Percentiles rank a stretch among this genome's conserved stretches.
Evolutionary conservation across 2,888 invertebrate species (phyloP).

Genomic region (Andricus curvator): DNA sequence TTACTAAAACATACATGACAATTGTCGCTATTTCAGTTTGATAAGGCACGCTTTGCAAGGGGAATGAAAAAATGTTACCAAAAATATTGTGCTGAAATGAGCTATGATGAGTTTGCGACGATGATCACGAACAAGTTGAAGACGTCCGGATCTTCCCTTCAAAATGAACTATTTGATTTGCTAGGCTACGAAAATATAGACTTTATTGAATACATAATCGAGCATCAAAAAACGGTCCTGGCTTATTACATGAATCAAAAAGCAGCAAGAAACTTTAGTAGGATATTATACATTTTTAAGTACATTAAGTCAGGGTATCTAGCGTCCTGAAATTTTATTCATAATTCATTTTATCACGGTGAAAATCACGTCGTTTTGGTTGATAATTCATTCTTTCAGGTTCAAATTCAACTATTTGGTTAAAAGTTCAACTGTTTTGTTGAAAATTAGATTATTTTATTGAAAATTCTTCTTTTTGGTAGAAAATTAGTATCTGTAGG

Average conservation of each 20-base stretch:
- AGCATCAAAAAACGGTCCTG: constrained; percentile 66
- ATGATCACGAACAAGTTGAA: constrained; percentile 82
- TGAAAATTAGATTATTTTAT: too few relatives aligned
- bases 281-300: constrained; percentile 71
- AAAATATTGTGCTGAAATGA: constrained; percentile 77
- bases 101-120: constrained; percentile 82
- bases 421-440: too few relatives aligned
- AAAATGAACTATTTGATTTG: constrained; percentile 92
- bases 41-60: constrained; percentile 80
- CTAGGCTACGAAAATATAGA: constrained; percentile 87
- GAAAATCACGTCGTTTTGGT: too few relatives aligned
- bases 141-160: constrained; percentile 81
- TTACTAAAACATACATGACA: background rate
- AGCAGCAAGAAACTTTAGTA: constrained; percentile 80
- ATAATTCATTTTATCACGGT: too few relatives aligned
- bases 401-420: too few relatives aligned
- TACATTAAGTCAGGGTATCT: background rate
- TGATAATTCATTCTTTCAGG: too few relatives aligned
- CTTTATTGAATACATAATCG: constrained; percentile 71
- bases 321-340: too few relatives aligned
- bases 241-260: constrained; percentile 58
- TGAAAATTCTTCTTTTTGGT: too few relatives aligned
- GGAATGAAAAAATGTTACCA: constrained; percentile 80
- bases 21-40: constrained; percentile 78
- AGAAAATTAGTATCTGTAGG: too few relatives aligned